Conservation (phyloP, 2,113 vertebrate genomes). For the Mobula birostris region DNA sequence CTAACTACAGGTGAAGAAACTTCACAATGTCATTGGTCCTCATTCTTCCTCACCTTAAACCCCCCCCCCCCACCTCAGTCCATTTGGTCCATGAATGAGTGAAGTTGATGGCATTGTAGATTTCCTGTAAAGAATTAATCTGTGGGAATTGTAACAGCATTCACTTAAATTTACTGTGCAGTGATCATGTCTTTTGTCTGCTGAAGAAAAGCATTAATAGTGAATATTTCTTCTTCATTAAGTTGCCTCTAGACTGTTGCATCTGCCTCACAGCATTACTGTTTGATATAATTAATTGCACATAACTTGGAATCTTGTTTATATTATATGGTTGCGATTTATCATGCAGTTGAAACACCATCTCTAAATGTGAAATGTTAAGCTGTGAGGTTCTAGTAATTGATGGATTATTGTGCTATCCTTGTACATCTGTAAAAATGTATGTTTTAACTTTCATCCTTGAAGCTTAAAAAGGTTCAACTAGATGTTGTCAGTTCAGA, state of each 20-base stretch:
- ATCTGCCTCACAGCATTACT: conserved; percentile 2
- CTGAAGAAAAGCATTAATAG: not conserved
- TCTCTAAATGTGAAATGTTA: not conserved
- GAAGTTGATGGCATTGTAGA: not conserved
- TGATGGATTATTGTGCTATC: not conserved
- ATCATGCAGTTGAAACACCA: not conserved
- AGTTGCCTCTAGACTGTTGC: not conserved
- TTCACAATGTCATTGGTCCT: not conserved
- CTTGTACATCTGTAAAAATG: not conserved
- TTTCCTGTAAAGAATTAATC: not conserved
- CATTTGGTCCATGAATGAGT: not conserved
- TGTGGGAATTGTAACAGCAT: not conserved
- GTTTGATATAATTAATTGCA: not conserved
- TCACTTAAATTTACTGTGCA: not conserved
- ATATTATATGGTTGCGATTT: not conserved
- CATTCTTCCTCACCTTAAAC: too few species aligned
- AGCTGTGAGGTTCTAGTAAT: not conserved
- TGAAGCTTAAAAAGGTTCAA: not conserved
- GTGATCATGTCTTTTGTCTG: not conserved
- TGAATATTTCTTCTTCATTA: not conserved
- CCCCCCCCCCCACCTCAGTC: too few species aligned
- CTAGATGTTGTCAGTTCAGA: not conserved
- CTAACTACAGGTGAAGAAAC: not conserved
- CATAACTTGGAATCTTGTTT: conserved; percentile 11
- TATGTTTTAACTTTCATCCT: not conserved